Conservation (phyloP, 2,888 invertebrate genomes). For the Sinotaia quadrata region DNA sequence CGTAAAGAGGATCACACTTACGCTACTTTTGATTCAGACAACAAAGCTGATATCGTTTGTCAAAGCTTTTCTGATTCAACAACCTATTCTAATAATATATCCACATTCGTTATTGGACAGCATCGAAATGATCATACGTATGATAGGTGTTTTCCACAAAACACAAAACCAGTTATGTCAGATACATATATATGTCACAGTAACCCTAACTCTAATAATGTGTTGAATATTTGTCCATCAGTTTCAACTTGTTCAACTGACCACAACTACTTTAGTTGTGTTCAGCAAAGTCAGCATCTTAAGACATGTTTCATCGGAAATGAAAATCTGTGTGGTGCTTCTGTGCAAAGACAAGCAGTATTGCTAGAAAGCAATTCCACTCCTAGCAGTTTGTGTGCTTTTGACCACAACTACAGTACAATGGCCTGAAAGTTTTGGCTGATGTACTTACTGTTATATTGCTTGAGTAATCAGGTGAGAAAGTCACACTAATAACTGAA, state of each 20-base stretch:
- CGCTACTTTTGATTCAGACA: not conserved
- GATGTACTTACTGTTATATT: too few species aligned
- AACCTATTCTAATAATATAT: not conserved
- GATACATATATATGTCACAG: too few species aligned
- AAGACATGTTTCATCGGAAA: too few species aligned
- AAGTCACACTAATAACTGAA: too few species aligned
- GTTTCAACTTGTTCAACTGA: too few species aligned
- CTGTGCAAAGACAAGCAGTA: not conserved
- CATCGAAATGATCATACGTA: not conserved
- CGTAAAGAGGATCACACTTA: slow-evolving; percentile 1
- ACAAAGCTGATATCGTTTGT: not conserved
- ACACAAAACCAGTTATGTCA: not conserved
- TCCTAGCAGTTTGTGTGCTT: not conserved
- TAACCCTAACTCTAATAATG: too few species aligned
- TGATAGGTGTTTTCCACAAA: too few species aligned
- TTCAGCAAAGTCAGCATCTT: not conserved
- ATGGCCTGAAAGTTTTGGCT: too few species aligned
- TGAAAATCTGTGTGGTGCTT: too few species aligned
- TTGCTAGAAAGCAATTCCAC: not conserved
- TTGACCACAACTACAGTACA: slow-evolving; percentile 1
- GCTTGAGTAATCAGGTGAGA: too few species aligned
- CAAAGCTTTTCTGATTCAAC: not conserved
- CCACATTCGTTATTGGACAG: not conserved
- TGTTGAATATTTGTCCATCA: too few species aligned
- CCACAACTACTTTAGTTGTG: not conserved